phyloP scores from a whole-genome alignment of 37 sponge, comb jelly and placozoan genomes.

The Geodia barretti region DNA sequence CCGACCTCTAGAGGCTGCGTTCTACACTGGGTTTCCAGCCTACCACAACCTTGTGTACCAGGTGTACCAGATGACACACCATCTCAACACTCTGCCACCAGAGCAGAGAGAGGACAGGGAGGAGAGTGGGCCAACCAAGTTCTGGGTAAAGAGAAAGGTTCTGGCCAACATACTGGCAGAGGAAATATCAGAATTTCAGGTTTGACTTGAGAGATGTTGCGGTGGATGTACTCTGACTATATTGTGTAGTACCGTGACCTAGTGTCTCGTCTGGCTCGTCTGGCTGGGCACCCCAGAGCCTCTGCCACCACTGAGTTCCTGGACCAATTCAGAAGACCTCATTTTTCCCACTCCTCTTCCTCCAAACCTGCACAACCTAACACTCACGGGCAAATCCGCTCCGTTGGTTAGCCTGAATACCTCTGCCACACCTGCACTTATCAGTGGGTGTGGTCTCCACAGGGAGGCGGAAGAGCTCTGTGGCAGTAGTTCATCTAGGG shows the following conservation, averaged over 20 bases:
- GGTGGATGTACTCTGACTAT: neutral
- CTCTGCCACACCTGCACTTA: too few species aligned
- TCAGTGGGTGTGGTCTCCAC: neutral
- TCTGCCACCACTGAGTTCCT: constrained; percentile 23
- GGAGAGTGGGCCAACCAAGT: neutral
- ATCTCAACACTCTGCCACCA: neutral
- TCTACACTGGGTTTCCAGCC: constrained; percentile 74
- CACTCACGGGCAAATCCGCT: neutral
- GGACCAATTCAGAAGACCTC: constrained; percentile 24
- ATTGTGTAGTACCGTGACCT: constrained; percentile 39
- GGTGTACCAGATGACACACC: neutral
- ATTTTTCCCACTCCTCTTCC: neutral
- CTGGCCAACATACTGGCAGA: constrained; percentile 32
- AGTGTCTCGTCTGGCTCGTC: constrained; percentile 15
- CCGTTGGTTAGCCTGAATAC: constrained; percentile 36
- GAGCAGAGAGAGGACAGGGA: neutral
- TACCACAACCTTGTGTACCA: constrained; percentile 56
- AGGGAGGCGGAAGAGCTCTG: constrained; percentile 53
- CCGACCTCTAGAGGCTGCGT: constrained; percentile 73
- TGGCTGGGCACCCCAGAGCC: constrained; percentile 8
- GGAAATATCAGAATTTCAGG: constrained; percentile 53
- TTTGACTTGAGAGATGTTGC: neutral
- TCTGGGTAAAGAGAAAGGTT: constrained; percentile 39
- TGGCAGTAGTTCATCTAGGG: constrained; percentile 45
- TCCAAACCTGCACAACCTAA: neutral